Percentiles rank a stretch among this genome's conserved stretches.
Evolutionary conservation across 2,797 vertebrate genomes (phyloP).

Genomic region (Gallinago solitaria): DNA sequence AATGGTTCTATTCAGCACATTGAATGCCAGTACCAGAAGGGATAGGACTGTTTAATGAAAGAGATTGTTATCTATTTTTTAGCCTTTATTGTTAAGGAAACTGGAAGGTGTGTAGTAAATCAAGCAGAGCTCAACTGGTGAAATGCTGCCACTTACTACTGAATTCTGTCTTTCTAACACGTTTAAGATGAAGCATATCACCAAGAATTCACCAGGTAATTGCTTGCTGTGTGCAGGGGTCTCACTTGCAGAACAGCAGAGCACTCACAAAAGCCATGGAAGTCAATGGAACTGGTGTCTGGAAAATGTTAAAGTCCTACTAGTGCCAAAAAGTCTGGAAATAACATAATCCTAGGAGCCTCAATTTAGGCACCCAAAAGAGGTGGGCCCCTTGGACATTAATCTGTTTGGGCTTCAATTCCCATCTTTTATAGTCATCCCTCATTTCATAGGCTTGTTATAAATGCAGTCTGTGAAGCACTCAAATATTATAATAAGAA

Average conservation of each 20-base stretch:
- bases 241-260: background rate
- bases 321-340: background rate
- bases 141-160: background rate
- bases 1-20: too few species aligned
- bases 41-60: background rate
- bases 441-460: background rate
- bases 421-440: background rate
- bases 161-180: background rate
- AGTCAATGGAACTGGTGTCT: background rate
- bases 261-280: background rate
- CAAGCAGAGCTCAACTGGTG: background rate
- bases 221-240: background rate
- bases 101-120: background rate
- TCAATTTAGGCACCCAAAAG: background rate
- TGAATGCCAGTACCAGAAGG: background rate
- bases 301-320: background rate
- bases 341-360: background rate
- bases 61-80: background rate
- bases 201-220: background rate
- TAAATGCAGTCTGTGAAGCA: background rate
- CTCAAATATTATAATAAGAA: background rate
- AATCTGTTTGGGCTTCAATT: background rate
- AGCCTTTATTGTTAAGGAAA: background rate
- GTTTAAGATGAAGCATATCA: background rate
- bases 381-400: background rate